A percentile compares a stretch with the other conserved stretches of the same genome.
Conservation (phyloP, 2,888 invertebrate species). For the Mystacides longicornis region DNA sequence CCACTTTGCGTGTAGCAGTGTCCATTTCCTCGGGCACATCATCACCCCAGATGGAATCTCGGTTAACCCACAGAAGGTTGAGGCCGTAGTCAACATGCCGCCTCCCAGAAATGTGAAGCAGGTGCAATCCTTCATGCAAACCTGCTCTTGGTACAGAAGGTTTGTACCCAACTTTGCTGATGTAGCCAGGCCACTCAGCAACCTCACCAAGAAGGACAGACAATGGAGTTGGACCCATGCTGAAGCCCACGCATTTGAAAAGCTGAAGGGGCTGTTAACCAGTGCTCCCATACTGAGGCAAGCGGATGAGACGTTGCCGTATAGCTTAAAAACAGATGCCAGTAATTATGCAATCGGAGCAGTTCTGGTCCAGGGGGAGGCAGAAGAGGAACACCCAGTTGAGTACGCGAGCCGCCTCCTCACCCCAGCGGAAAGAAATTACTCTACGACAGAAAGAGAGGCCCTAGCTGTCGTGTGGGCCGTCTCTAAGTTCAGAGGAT, state of each 20-base stretch:
- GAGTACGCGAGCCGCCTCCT: constrained; percentile 29
- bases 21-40: too few species aligned
- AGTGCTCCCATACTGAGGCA: constrained; percentile 26
- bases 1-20: too few species aligned
- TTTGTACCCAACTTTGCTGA: too few species aligned
- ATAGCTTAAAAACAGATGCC: constrained; percentile 29
- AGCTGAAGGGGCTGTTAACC: constrained; percentile 21
- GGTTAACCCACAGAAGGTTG: too few species aligned
- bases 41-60: too few species aligned
- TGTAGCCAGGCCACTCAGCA: too few species aligned
- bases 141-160: too few species aligned
- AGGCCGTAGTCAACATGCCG: too few species aligned
- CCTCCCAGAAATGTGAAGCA: too few species aligned
- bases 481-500: background rate
- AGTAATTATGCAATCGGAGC: constrained; percentile 30
- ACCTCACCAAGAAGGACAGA: too few species aligned
- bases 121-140: too few species aligned
- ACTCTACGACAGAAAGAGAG: constrained; percentile 37
- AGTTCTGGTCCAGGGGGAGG: constrained; percentile 28
- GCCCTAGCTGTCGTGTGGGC: constrained; percentile 27
- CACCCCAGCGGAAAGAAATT: constrained; percentile 32
- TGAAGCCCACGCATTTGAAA: constrained; percentile 25
- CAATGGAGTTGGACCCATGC: constrained; percentile 28
- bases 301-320: constrained; percentile 26
- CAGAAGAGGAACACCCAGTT: constrained; percentile 26